Conservation (phyloP, 2,888 invertebrate species). For the Chymomyza caudatula region DNA sequence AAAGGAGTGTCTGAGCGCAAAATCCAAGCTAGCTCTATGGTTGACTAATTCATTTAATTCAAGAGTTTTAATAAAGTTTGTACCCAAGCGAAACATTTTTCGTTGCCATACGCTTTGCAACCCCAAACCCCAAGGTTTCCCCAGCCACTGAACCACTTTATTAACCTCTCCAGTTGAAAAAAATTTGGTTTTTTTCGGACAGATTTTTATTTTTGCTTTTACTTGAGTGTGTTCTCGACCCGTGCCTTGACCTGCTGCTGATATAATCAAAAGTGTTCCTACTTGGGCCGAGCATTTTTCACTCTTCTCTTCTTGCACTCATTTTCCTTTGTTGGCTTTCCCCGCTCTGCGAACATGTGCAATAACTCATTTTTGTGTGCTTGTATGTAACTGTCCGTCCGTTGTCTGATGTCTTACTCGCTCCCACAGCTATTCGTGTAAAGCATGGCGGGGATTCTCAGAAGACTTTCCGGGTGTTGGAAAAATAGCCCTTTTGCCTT, state of each 20-base stretch:
- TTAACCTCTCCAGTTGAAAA: constrained; percentile 60
- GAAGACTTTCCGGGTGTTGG: background rate
- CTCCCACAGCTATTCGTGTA: background rate
- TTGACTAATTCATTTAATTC: constrained; percentile 71
- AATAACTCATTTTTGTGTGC: constrained; percentile 62
- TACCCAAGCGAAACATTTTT: constrained; percentile 56
- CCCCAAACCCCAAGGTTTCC: constrained; percentile 1
- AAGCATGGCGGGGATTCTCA: constrained; percentile 3
- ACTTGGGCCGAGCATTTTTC: constrained; percentile 27
- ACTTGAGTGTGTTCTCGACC: constrained; percentile 8
- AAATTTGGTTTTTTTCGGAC: constrained; percentile 37
- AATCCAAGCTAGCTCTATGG: constrained; percentile 64
- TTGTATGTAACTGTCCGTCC: constrained; percentile 23
- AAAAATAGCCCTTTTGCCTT: constrained; percentile 33
- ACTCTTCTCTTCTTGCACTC: constrained; percentile 5
- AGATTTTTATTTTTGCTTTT: background rate
- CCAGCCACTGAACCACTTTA: constrained; percentile 56
- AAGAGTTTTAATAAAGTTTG: constrained; percentile 72
- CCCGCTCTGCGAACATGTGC: constrained; percentile 44
- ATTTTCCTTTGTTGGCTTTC: background rate
- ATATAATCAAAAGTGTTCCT: constrained; percentile 69
- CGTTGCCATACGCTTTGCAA: constrained; percentile 30
- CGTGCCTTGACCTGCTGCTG: constrained; percentile 39
- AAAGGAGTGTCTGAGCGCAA: constrained; percentile 11
- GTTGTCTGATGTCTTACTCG: background rate